Conservation (phyloP, 1,140 invertebrate genomes). For the Drosophila lowei region DNA sequence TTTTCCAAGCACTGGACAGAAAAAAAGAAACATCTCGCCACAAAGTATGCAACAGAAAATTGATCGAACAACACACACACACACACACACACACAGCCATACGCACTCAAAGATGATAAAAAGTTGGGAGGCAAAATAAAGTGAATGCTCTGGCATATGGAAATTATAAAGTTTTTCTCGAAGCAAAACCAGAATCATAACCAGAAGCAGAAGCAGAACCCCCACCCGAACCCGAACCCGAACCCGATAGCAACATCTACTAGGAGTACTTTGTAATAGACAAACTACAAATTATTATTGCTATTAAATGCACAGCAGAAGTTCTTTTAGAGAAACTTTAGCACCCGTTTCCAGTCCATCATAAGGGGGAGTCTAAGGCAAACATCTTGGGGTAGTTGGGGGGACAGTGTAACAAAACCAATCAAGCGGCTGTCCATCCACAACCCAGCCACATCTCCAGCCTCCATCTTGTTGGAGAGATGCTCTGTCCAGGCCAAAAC, state of each 20-base stretch:
- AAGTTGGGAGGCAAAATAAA: constrained; percentile 57
- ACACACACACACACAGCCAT: constrained; percentile 3
- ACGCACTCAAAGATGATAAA: constrained; percentile 44
- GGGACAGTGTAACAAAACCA: constrained; percentile 52
- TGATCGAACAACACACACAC: constrained; percentile 22
- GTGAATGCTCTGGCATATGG: constrained; percentile 55
- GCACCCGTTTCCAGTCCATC: constrained; percentile 58
- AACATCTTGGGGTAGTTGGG: constrained; percentile 51
- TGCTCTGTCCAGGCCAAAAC: constrained; percentile 57
- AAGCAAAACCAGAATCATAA: constrained; percentile 9
- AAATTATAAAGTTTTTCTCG: constrained; percentile 72
- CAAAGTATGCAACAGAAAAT: constrained; percentile 54
- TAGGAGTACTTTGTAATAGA: constrained; percentile 32
- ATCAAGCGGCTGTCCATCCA: constrained; percentile 71
- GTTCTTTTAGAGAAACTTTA: constrained; percentile 68
- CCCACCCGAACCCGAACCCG: constrained; percentile 20
- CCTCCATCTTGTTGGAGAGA: constrained; percentile 33
- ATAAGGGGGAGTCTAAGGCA: constrained; percentile 48
- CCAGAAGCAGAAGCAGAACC: constrained; percentile 19
- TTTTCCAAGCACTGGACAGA: constrained; percentile 34
- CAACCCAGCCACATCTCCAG: neutral
- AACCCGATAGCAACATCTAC: constrained; percentile 41
- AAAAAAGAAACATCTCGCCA: constrained; percentile 42
- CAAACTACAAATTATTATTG: constrained; percentile 78
- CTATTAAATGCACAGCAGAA: constrained; percentile 78